Evolutionary conservation across 35 echinoderm and acorn worm genomes (phyloP).

Genomic region (Eucidaris tribuloides): DNA sequence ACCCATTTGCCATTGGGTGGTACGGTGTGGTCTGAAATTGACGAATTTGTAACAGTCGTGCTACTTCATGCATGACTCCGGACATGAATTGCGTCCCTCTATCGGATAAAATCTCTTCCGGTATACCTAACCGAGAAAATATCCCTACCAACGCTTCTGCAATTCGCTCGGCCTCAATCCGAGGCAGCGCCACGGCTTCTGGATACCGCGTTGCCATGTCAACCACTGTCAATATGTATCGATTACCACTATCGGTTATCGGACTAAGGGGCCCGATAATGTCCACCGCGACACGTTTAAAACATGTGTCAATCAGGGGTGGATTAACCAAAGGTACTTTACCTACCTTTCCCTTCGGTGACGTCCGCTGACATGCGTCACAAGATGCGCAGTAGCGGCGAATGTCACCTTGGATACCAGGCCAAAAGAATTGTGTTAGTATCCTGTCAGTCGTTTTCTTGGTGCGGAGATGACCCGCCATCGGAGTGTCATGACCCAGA

Average conservation of each 20-base stretch:
- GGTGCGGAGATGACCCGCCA: slow-evolving; percentile 42
- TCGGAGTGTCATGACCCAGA: slow-evolving; percentile 44
- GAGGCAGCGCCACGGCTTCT: slow-evolving; percentile 37
- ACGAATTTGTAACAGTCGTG: slow-evolving; percentile 7
- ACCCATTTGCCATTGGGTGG: slow-evolving; percentile 50
- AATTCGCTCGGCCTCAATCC: slow-evolving; percentile 42
- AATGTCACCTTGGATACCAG: slow-evolving; percentile 44
- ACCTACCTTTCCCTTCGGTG: slow-evolving; percentile 11
- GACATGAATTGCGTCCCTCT: slow-evolving; percentile 17
- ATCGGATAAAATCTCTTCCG: slow-evolving; percentile 22
- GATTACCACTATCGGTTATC: slow-evolving; percentile 38
- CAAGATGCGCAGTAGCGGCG: slow-evolving; percentile 31
- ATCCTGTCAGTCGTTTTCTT: slow-evolving; percentile 33
- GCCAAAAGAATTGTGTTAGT: slow-evolving; percentile 32
- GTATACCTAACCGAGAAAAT: slow-evolving; percentile 30
- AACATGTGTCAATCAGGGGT: slow-evolving; percentile 38
- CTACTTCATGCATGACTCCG: slow-evolving; percentile 7
- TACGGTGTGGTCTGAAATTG: slow-evolving; percentile 45
- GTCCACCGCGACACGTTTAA: slow-evolving; percentile 52
- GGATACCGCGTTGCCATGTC: slow-evolving; percentile 62
- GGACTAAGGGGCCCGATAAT: slow-evolving; percentile 40
- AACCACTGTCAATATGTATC: slow-evolving; percentile 56
- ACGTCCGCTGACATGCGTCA: slow-evolving; percentile 35
- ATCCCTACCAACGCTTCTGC: slow-evolving; percentile 32
- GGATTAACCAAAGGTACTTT: slow-evolving; percentile 46